A percentile compares a stretch with the other conserved stretches of the same genome.
Evolutionary conservation across 1,140 invertebrate genomes (phyloP).

Genomic region (Hyles vespertilio): DNA sequence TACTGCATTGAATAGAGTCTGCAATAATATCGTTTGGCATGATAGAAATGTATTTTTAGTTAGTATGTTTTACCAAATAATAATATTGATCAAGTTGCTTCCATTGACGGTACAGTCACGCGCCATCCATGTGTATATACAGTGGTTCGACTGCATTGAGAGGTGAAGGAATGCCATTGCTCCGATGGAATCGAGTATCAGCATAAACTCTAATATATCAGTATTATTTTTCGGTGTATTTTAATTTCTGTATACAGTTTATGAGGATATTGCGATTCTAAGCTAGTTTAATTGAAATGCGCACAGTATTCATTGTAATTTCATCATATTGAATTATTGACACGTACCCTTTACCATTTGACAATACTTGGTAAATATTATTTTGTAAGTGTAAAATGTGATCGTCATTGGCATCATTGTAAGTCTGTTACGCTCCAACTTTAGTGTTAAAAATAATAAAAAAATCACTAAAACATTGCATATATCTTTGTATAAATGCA

Average conservation of each 20-base stretch:
- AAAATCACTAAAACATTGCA: conserved; percentile 71
- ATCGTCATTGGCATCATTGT: conserved; percentile 57
- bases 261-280: conserved; percentile 45
- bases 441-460: conserved; percentile 65
- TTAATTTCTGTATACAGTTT: conserved; percentile 29
- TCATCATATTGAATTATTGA: conserved; percentile 34
- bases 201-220: conserved; percentile 39
- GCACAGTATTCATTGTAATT: conserved; percentile 55
- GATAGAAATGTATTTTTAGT: conserved; percentile 3
- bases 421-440: conserved; percentile 71
- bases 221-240: conserved; percentile 35
- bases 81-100: conserved; percentile 21
- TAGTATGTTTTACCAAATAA: conserved; percentile 14
- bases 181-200: conserved; percentile 39
- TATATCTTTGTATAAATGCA: conserved; percentile 76
- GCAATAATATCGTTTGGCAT: background rate
- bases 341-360: conserved; percentile 55
- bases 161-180: conserved; percentile 30
- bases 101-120: conserved; percentile 24
- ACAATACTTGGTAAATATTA: conserved; percentile 74
- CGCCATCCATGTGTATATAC: conserved; percentile 49
- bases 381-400: conserved; percentile 69
- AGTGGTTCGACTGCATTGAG: conserved; percentile 40
- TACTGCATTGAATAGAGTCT: conserved; percentile 39
- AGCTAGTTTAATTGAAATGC: conserved; percentile 59